Percentiles rank a stretch among this genome's conserved stretches.
These are phyloP conservation scores for Henricia sp. DNA, from an alignment of 53 echinoderm and acorn worm genomes.

Conservation along the genomic window DNA sequence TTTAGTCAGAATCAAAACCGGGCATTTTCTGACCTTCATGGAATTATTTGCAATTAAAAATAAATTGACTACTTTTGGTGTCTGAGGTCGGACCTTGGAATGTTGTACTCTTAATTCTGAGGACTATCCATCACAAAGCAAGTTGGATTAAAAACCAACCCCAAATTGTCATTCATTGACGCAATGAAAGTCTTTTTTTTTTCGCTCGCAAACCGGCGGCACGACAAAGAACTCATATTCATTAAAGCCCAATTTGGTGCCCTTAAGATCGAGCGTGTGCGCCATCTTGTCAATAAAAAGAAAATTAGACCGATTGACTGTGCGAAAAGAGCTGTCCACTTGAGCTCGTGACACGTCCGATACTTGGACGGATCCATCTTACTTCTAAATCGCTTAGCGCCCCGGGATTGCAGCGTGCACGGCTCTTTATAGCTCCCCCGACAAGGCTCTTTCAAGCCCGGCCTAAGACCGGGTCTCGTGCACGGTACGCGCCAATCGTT, in stretches of 20 bases:
- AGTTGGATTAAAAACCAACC: slow-evolving; percentile 6
- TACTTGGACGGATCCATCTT: slow-evolving; percentile 32
- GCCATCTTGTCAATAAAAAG: not conserved
- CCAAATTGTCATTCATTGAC: slow-evolving; percentile 30
- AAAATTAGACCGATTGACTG: slow-evolving; percentile 31
- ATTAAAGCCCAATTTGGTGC: slow-evolving; percentile 49
- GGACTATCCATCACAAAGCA: slow-evolving; percentile 18
- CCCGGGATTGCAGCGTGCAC: slow-evolving; percentile 26
- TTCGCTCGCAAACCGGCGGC: not conserved
- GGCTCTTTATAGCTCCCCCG: not conserved
- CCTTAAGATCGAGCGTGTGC: slow-evolving; percentile 25
- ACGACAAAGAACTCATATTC: slow-evolving; percentile 13
- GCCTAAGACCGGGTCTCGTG: too few species aligned
- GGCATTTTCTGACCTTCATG: slow-evolving; percentile 30
- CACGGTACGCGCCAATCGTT: slow-evolving; percentile 14
- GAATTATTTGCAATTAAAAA: slow-evolving; percentile 46
- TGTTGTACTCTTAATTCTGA: slow-evolving; percentile 36
- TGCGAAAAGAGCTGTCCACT: slow-evolving; percentile 30
- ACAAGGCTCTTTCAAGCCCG: too few species aligned
- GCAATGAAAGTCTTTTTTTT: slow-evolving; percentile 23
- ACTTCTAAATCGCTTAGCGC: slow-evolving; percentile 44
- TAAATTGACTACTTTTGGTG: slow-evolving; percentile 31
- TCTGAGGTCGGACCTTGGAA: slow-evolving; percentile 13
- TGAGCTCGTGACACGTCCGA: slow-evolving; percentile 39
- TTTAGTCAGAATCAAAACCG: slow-evolving; percentile 40